Percentiles rank a stretch among this genome's conserved stretches.
phyloP scores from a whole-genome alignment of 2,113 vertebrate genomes.

The Danio rerio region DNA sequence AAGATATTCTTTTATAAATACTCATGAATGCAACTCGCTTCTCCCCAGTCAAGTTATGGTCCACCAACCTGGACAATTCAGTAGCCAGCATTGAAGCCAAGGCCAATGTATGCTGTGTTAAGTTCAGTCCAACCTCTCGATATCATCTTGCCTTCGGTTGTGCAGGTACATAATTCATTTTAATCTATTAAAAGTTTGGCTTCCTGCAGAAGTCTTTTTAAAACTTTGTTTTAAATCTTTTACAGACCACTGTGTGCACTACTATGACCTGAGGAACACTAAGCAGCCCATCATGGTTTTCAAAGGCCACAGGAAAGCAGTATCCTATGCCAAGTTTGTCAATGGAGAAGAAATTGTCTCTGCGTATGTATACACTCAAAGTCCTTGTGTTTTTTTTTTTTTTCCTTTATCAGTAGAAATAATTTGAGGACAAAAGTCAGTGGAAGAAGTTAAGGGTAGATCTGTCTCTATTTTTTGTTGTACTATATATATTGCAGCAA shows the following conservation, averaged over 20 bases:
- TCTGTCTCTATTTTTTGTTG: too few relatives aligned
- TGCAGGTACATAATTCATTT: conserved; percentile 82
- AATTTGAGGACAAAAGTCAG: neutral
- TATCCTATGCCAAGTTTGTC: conserved; percentile 98
- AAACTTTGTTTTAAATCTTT: neutral
- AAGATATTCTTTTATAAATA: neutral
- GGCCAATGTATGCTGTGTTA: conserved; percentile 98
- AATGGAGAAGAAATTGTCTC: conserved; percentile 98
- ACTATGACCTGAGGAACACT: conserved; percentile 99
- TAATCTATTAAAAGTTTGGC: neutral
- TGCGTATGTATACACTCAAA: conserved; percentile 84
- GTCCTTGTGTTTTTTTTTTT: neutral
- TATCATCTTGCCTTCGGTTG: conserved; percentile 98
- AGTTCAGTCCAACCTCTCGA: conserved; percentile 96
- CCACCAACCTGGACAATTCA: conserved; percentile 97
- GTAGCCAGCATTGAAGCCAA: conserved; percentile 98
- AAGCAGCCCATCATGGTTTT: conserved; percentile 99
- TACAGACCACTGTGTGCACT: conserved; percentile 98
- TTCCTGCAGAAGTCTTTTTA: neutral
- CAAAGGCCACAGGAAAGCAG: conserved; percentile 97
- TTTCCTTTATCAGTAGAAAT: neutral
- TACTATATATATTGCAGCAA: too few relatives aligned
- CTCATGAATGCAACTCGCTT: conserved; percentile 16
- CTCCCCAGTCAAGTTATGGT: conserved; percentile 94
- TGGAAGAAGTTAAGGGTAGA: neutral